Conservation (phyloP, 1,140 invertebrate genomes). For the Hetaerina americana region DNA sequence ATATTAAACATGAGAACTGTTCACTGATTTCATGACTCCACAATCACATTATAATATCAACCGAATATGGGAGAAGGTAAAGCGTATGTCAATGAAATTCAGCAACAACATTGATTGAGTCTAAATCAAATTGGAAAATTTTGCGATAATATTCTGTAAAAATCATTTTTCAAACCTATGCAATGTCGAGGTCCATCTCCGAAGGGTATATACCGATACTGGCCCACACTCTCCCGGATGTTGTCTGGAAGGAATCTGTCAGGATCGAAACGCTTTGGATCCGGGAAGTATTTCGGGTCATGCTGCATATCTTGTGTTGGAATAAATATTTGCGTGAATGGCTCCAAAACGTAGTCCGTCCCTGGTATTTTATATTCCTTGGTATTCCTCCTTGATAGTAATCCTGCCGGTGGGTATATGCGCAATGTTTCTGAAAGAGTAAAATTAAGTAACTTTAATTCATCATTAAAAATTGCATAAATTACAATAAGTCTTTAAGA, state of each 20-base stretch:
- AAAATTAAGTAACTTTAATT: too few species aligned
- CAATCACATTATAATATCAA: too few species aligned
- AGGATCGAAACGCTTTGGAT: constrained; percentile 45
- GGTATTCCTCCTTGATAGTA: constrained; percentile 30
- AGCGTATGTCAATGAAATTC: too few species aligned
- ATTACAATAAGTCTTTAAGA: too few species aligned
- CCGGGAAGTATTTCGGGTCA: constrained; percentile 35
- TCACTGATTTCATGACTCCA: too few species aligned
- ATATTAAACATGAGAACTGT: too few species aligned
- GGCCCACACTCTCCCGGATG: background rate
- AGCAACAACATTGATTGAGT: too few species aligned
- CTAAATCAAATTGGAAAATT: too few species aligned
- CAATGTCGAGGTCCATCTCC: constrained; percentile 42
- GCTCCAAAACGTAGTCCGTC: constrained; percentile 18
- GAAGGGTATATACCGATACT: constrained; percentile 33
- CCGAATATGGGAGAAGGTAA: too few species aligned
- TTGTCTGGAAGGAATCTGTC: constrained; percentile 42
- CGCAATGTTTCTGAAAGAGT: constrained; percentile 29
- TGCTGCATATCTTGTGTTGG: constrained; percentile 21
- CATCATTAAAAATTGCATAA: too few species aligned
- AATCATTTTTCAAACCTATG: constrained; percentile 26
- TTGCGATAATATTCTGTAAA: background rate
- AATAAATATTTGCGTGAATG: constrained; percentile 20
- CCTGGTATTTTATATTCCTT: constrained; percentile 29
- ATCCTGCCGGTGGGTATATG: constrained; percentile 29